Evolutionary conservation across 2,113 vertebrate species (phyloP), one percentile per base, ranked within the genome.

Genomic region (Mormoops blainvillei): DNA sequence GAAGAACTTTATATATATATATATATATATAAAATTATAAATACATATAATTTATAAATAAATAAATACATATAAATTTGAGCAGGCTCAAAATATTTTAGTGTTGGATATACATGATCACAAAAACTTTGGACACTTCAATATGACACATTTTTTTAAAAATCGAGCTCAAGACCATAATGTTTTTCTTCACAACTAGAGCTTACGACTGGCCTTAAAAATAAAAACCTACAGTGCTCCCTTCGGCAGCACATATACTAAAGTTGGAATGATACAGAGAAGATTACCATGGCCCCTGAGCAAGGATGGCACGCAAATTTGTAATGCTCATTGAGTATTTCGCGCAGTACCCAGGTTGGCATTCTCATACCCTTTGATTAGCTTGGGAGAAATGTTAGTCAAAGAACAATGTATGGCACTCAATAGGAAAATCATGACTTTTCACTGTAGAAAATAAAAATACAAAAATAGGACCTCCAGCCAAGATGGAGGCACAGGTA

Each of bases 11-110:
- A 76, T 43, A 76, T 80, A 70, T 19, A 90, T 84, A 54, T 92
- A 73, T 91, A 95, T 80, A 70, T 19, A 90, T 84, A 54, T 92
- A 73, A 88, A 95, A 77, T 82, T 94, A 92, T 81, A 94, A 85
- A 68, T 84, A 76, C 28, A 77, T 56, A 71, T 93, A 94, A 82
- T 82, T 92, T 92, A 96, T 91, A 91, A 85, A 73, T 90, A 82
- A 89, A 36, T 45, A 80, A 90, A 63, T 86, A 61, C 82, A 80
- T n/a, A 78, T 74, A n/a, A 65, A 52, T 92, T 86, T 91, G 31
- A 87, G 5, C 48, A 88, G 65, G 65, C 43, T 87, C 7, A 80
- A 91, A 82, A 90, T 67, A 96, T 80, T 95, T 93, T 68, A 22
- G 52, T 67, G 45, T 58, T 77, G 87, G 61, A 7, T 77, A 7